Evolutionary conservation across 2,888 invertebrate genomes (phyloP).

Genomic region (Sepiola atlantica): DNA sequence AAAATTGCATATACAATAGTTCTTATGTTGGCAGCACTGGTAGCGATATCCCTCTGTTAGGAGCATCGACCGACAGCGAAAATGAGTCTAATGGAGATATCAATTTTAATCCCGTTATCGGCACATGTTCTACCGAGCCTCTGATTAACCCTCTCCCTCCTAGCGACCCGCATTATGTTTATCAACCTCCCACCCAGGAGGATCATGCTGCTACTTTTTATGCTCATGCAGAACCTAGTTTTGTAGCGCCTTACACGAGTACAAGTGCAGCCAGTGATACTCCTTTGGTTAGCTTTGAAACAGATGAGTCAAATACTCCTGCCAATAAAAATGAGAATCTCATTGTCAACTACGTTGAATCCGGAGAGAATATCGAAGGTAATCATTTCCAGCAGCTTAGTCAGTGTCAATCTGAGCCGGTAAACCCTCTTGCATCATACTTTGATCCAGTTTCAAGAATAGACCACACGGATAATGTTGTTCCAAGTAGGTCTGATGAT

Average conservation of each 20-base stretch:
- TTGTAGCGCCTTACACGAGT: not conserved
- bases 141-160: not conserved
- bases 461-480: not conserved
- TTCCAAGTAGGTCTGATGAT: not conserved
- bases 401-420: not conserved
- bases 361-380: not conserved
- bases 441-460: not conserved
- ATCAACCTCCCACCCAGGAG: not conserved
- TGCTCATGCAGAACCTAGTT: not conserved
- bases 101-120: not conserved
- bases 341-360: not conserved
- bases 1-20: not conserved
- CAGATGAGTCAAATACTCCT: not conserved
- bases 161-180: not conserved
- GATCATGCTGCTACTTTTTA: not conserved
- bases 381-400: not conserved
- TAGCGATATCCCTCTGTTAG: conserved; percentile 42
- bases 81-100: not conserved
- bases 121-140: not conserved
- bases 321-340: not conserved
- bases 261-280: not conserved
- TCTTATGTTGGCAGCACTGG: conserved; percentile 35
- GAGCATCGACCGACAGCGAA: not conserved
- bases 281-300: not conserved
- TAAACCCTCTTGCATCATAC: not conserved